Evolutionary conservation across 2,888 invertebrate genomes (phyloP).

Genomic region (Fabriciana adippe): DNA sequence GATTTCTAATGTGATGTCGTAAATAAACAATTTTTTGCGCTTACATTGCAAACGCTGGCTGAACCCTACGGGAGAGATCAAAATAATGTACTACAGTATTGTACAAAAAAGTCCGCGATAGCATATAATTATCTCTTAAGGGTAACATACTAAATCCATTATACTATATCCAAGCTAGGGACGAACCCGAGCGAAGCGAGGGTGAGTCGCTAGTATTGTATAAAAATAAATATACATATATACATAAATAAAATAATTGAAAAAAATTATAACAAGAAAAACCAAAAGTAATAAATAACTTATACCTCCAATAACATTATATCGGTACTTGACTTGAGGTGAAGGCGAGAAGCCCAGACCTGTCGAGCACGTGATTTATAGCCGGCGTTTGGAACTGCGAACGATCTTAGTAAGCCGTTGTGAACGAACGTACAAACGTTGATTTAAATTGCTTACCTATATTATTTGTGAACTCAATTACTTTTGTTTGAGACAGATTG

Average conservation of each 20-base stretch:
- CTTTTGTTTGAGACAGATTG: neutral
- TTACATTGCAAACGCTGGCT: too few relatives aligned
- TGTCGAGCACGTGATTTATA: slow-evolving; percentile 18
- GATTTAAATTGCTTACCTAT: neutral
- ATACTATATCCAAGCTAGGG: too few relatives aligned
- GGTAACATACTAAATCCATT: too few relatives aligned
- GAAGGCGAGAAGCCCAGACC: slow-evolving; percentile 12
- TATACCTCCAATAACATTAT: slow-evolving; percentile 12
- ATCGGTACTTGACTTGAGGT: slow-evolving; percentile 16
- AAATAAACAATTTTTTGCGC: too few relatives aligned
- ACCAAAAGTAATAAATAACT: slow-evolving; percentile 11
- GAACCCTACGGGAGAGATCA: too few relatives aligned
- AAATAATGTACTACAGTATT: too few relatives aligned
- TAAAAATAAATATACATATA: neutral
- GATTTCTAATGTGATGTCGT: too few relatives aligned
- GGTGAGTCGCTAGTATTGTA: too few relatives aligned
- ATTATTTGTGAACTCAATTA: neutral
- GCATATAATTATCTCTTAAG: too few relatives aligned
- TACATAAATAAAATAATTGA: neutral
- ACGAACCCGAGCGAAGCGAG: too few relatives aligned
- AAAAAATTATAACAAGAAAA: neutral
- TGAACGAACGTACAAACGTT: slow-evolving; percentile 12
- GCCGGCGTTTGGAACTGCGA: neutral
- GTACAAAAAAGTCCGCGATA: too few relatives aligned
- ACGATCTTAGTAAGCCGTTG: neutral